These are phyloP conservation scores for Glaucomys volans DNA, from an alignment of 2,113 vertebrate species.

Conservation along the genomic window DNA sequence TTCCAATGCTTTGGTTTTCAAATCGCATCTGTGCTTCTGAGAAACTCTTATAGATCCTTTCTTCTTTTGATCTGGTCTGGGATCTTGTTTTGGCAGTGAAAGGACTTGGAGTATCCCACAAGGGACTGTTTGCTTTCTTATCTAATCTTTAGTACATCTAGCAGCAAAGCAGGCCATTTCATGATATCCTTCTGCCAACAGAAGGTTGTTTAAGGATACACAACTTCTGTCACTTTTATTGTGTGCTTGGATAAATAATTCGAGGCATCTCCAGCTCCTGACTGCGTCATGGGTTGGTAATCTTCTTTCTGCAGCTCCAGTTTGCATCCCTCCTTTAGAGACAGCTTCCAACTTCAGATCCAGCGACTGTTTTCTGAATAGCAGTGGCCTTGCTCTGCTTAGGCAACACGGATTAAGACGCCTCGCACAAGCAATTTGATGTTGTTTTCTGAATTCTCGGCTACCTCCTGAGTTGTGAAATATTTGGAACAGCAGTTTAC, in stretches of 20 bases:
- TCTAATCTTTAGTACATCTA: constrained; percentile 77
- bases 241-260: constrained; percentile 31
- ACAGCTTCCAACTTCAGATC: constrained; percentile 49
- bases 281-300: constrained; percentile 22
- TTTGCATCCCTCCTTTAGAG: background rate
- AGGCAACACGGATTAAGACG: constrained; percentile 45
- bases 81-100: constrained; percentile 64
- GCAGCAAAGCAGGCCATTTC: constrained; percentile 60
- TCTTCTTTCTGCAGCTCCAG: constrained; percentile 33
- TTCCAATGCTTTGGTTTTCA: background rate
- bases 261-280: constrained; percentile 65
- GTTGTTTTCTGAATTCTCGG: constrained; percentile 64
- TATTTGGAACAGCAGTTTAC: constrained; percentile 41
- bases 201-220: constrained; percentile 78
- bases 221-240: constrained; percentile 62
- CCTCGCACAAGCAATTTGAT: background rate
- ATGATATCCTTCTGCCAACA: constrained; percentile 43
- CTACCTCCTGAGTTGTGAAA: constrained; percentile 72
- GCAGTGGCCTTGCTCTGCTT: background rate
- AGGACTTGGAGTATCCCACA: constrained; percentile 36
- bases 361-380: background rate
- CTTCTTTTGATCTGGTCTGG: constrained; percentile 51
- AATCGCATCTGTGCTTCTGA: constrained; percentile 33
- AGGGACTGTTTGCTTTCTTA: constrained; percentile 71
- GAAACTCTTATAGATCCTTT: constrained; percentile 32